Base-by-base conservation (phyloP, 2,113 vertebrate species). In the Chloebia gouldiae region DNA sequence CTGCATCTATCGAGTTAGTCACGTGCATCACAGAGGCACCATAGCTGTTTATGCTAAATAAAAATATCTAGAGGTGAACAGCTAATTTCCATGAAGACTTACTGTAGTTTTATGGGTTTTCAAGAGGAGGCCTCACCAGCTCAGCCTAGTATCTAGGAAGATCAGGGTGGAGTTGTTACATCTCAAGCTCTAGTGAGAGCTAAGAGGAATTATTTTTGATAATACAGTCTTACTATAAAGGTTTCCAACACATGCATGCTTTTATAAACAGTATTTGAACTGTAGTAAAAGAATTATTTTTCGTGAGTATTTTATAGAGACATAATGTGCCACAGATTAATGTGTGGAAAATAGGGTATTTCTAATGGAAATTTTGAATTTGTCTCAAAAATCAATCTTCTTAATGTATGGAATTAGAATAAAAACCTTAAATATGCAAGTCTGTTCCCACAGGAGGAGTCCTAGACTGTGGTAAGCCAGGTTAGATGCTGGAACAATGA, bases 1-100 rank as follows among this genome's bases (percentile, higher is more conserved):
- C 35, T 1, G 1, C 63, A 45, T 53, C 35, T 40, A 45, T 49
- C 3, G 12, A 66, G 35, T 51, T n/a, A 63, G 40, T 39, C 56
- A 53, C 1, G 10, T 50, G 59, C 24, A 39, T 33, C 4, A 1
- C 16, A 72, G 40, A 47, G 63, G 31, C 13, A 11, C 1, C 0
- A 57, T 9, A 90, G 30, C 13, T 7, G 5, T 39, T 78, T 47
- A 64, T 3, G 27, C 49, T 51, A 51, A 89, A 59, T 39, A 56
- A 73, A 57, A 77, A 71, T 39, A 66, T 61, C 27, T 20, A 61
- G 33, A 72, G 30, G 47, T 57, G 30, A 89, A 19, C n/a, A 50
- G 25, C 19, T 82, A 11, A 86, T 65, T 70, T 68, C 60, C 23
- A 47, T 54, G 44, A 91, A 68, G 30, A 28, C 17, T 68, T 28